Evolutionary conservation across 1,140 invertebrate genomes (phyloP), one percentile per base, ranked within the genome.

Genomic region (Caenorhabditis tropicalis): DNA sequence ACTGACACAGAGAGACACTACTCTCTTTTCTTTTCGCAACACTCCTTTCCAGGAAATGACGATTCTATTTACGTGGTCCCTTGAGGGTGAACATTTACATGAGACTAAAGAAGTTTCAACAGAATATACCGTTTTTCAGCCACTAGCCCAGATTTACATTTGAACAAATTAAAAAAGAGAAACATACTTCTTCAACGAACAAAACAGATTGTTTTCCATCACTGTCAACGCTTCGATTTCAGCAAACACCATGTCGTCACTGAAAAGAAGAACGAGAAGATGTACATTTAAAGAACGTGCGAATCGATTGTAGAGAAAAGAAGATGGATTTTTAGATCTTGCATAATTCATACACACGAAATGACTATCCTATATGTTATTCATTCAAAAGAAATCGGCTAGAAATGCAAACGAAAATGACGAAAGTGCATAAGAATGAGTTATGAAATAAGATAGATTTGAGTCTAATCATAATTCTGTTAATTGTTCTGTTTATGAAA

Each of bases 141-240:
- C 27, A 79, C 27, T 79, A 79, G 1, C 7, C 21, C 65, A 74
- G 65, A 46, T 39, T 74, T 74, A 74, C 65, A 24, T 56, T n/a
- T n/a, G 33, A 79, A 46, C 16, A 46, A 48, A 49, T 0, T 10
- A 48, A 24, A 16, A 79, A 39, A 46, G 1, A 48, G 19, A 43
- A 81, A 51, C 79, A 31, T 82, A 70, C 48, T 65, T 60, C 49
- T 27, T 43, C 43, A 58, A 39, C 15, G 56, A 39, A 33, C 56
- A 82, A 60, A 82, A 82, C 36, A 82, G 31, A 74, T 82, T 82
- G 60, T 82, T 82, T 27, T 82, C 82, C 82, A 82, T 82, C 24
- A 82, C 82, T 27, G 51, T 82, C 82, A 82, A 16, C 27, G 82
- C 82, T n/a, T 82, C 82, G 21, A 82, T 70, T 36, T 74, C 65